A percentile compares a stretch with the other conserved stretches of the same genome.
phyloP scores from a whole-genome alignment of 2,113 vertebrate genomes.

The Stomatorhinus ivindoensis region DNA sequence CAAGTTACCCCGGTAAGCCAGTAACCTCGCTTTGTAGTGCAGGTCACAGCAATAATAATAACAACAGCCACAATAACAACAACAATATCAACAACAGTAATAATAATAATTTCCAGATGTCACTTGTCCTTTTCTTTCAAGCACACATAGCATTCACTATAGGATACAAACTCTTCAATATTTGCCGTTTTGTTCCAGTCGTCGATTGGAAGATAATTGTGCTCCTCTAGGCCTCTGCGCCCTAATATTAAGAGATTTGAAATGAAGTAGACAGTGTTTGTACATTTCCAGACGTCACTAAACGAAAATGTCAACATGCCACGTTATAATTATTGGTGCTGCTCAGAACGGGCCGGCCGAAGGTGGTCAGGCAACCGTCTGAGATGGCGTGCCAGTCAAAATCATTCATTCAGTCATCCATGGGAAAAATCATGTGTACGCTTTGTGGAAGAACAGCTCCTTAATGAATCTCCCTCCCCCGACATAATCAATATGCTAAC shows the following conservation, averaged over 20 bases:
- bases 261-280: background rate
- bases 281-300: background rate
- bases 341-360: background rate
- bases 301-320: background rate
- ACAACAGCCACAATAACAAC: background rate
- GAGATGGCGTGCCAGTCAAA: slow-evolving; percentile 7
- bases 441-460: background rate
- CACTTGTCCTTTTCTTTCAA: background rate
- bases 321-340: background rate
- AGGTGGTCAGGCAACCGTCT: background rate
- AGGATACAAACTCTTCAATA: background rate
- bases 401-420: background rate
- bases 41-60: no score
- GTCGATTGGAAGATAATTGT: background rate
- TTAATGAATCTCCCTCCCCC: background rate
- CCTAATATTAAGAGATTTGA: background rate
- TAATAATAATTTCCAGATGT: background rate
- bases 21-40: no score
- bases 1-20: no score
- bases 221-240: background rate
- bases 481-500: background rate
- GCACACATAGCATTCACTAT: background rate
- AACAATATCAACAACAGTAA: background rate
- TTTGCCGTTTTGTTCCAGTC: background rate
- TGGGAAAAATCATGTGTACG: background rate